Percentiles rank a stretch among this genome's conserved stretches.
Evolutionary conservation across 2,113 vertebrate species (phyloP).

Genomic region (Passer domesticus): DNA sequence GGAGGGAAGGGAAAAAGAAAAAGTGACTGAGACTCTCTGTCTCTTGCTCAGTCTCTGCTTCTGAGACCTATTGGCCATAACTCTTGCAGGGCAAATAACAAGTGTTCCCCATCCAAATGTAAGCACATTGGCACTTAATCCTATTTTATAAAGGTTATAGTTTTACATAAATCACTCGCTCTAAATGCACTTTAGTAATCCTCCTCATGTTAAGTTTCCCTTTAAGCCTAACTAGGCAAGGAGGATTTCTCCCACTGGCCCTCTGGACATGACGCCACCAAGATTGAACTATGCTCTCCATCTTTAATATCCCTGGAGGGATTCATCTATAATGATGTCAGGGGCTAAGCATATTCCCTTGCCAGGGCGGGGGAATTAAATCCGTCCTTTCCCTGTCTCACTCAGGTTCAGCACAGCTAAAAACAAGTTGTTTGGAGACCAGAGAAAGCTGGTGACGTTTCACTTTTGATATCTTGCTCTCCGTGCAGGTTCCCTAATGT

Average conservation of each 20-base stretch:
- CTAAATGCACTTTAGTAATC: slow-evolving; percentile 69
- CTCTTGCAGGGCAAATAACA: slow-evolving; percentile 67
- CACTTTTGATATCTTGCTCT: background rate
- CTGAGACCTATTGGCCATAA: slow-evolving; percentile 61
- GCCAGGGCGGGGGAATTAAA: slow-evolving; percentile 2
- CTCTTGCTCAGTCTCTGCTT: slow-evolving; percentile 26
- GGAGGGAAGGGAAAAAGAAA: background rate
- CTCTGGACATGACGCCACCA: slow-evolving; percentile 67
- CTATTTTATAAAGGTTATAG: slow-evolving; percentile 69
- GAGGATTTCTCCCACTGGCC: slow-evolving; percentile 60
- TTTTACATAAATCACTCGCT: slow-evolving; percentile 61
- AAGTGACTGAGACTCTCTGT: slow-evolving; percentile 53
- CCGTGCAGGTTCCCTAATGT: background rate
- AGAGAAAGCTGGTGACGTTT: slow-evolving; percentile 1
- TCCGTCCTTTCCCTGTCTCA: slow-evolving; percentile 3
- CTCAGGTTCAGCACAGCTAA: background rate
- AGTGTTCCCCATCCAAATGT: slow-evolving; percentile 55
- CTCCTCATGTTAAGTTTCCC: slow-evolving; percentile 56
- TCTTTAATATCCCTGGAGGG: slow-evolving; percentile 53
- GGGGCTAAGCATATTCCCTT: slow-evolving; percentile 47
- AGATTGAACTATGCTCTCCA: slow-evolving; percentile 46
- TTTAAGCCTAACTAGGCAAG: slow-evolving; percentile 64
- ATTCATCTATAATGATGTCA: slow-evolving; percentile 58
- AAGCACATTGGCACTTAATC: slow-evolving; percentile 70
- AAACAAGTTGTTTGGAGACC: slow-evolving; percentile 5